Base-by-base conservation (phyloP, 37 sponge, comb jelly and placozoan species). In the Crambe crambe region DNA sequence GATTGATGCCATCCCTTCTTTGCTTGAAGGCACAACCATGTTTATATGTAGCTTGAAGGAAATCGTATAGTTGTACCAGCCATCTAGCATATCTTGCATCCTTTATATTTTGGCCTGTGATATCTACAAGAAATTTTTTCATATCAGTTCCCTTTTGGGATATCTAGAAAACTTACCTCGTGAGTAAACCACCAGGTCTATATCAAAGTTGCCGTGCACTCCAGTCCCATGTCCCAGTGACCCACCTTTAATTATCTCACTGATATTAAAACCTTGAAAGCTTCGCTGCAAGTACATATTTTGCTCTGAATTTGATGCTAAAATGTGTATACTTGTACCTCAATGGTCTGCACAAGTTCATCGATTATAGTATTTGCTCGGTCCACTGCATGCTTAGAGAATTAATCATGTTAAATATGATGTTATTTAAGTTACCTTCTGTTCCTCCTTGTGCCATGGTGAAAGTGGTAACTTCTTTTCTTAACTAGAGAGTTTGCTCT, bases 171-270 rank as follows among this genome's bases (percentile, higher is more conserved):
- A 9, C 61, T 37, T 73, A 88, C 89, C 78, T 73, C 73, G 26
- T 27, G 89, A 78, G 58, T 74, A 80, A 15, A 88, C 39, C 22
- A 88, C 79, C 36, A 88, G 43, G 60, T 88, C 89, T 35, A 88
- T 58, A 37, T 87, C 88, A 81, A 70, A 87, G 41, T 83, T 21
- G 9, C 78, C 78, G 31, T 4, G 77, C 5, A 88, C 89, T 34
- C 74, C 54, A 6, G 89, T 88, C 12, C 89, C 89, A 51, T 88
- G 78, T 26, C 89, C 89, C 29, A 88, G 12, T 21, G 83, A 82
- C 0, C 89, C 89, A 47, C 59, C 89, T 22, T 78, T 73, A 37
- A 73, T 1, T 1, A 88, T 68, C 26, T 88, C 78, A 74, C 40
- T 68, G 22, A 83, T 42, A 72, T 43, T 72, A 42, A 43, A 43